Base-by-base conservation (phyloP, 2,797 vertebrate genomes). In the Malacoctenus gilli region DNA sequence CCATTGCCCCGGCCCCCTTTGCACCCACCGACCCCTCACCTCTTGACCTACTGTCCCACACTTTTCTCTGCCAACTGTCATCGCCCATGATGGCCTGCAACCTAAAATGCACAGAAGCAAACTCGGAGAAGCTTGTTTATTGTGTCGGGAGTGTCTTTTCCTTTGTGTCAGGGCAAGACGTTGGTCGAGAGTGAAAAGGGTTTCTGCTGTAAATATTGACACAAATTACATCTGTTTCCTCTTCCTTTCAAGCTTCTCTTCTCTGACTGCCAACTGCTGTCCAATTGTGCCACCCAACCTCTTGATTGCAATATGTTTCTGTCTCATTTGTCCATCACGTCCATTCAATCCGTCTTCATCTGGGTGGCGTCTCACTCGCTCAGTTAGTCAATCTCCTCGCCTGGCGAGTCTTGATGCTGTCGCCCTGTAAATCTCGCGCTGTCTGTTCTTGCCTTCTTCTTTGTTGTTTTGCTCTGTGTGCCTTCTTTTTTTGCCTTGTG, bases 31-130 rank as follows among this genome's bases (percentile, higher is more conserved):
- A 89, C 85, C 87, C 73, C 52, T 83, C 77, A 88, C 85, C 86
- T 60, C 60, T 57, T 83, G 78, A 85, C 78, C 84, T 68, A 69
- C 58, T 80, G 86, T 88, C 89, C 84, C 87, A 90, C 84, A 86
- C 82, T 86, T 70, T 64, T 56, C 55, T 68, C 62, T 64, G 62
- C 54, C 46, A 49, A 49, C 37, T 57, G 23, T 51, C 52, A 36
- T 52, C 56, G 30, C 47, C 50, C 38, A 32, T 19, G 23, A 34
- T 13, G 39, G 51, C 20, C 23, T 25, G 47, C n/a, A n/a, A n/a
- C n/a, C n/a, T 15, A 18, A 62, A 67, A 36, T 18, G 21, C 30
- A 53, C 50, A 39, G n/a, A 13, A 12, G 42, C 34, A 54, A 13
- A 13, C 6, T 42, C 13, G 9, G 4, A 22, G 52, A 40, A 50